Evolutionary conservation across 2,113 vertebrate genomes (phyloP).

Genomic region (Phrynosoma platyrhinos): DNA sequence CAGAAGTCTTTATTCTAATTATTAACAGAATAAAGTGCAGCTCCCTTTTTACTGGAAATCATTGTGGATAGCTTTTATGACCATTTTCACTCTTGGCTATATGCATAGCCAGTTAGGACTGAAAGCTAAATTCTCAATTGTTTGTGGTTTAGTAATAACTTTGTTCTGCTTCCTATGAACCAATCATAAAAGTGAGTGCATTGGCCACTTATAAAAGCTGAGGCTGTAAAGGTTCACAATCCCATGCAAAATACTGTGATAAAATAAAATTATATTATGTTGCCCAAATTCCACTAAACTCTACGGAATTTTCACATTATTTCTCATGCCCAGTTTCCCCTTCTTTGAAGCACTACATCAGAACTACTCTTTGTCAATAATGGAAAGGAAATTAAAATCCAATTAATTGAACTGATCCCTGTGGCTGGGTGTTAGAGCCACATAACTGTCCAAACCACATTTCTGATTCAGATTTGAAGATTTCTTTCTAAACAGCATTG

Average conservation of each 20-base stretch:
- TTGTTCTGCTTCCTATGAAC: slow-evolving; percentile 11
- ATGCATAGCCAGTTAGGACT: neutral
- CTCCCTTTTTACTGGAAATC: neutral
- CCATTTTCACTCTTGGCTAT: neutral
- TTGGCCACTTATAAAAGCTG: slow-evolving; percentile 29
- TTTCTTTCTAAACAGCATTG: slow-evolving; percentile 33
- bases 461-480: slow-evolving; percentile 23
- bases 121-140: slow-evolving; percentile 6
- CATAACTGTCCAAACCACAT: slow-evolving; percentile 5
- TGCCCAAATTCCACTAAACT: neutral
- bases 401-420: slow-evolving; percentile 30
- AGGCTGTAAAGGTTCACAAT: neutral
- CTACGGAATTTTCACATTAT: slow-evolving; percentile 26
- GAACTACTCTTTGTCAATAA: neutral
- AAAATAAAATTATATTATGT: neutral
- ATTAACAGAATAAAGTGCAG: neutral
- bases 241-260: slow-evolving; percentile 19
- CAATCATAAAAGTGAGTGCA: slow-evolving; percentile 1
- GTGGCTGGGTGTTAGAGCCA: slow-evolving; percentile 31
- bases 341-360: slow-evolving; percentile 16
- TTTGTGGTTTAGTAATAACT: slow-evolving; percentile 37
- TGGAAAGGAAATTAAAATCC: slow-evolving; percentile 22
- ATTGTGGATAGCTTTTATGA: neutral
- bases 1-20: slow-evolving; percentile 3
- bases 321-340: neutral